Evolutionary conservation across 2,113 vertebrate genomes (phyloP).

Genomic region (human): GRCh38 chr5:79874501-79875000

Average conservation of each 20-base stretch:
- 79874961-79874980: background rate
- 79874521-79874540: background rate
- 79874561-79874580: fast-evolving
- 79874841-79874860: background rate
- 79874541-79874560: background rate
- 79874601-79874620: background rate
- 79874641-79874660: background rate
- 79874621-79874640: background rate
- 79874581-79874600: background rate
- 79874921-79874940: background rate
- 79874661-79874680: background rate
- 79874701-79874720: background rate
- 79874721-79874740: background rate
- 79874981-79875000: background rate
- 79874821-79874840: background rate
- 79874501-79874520: background rate
- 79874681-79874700: background rate
- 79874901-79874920: background rate
- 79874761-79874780: background rate
- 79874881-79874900: background rate
- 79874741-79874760: background rate
- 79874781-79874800: background rate
- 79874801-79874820: background rate
- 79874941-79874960: background rate
- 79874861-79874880: background rate